A percentile compares a stretch with the other conserved stretches of the same genome.
Evolutionary conservation across 2,888 invertebrate genomes (phyloP).

Genomic region (Cephalotes varians): DNA sequence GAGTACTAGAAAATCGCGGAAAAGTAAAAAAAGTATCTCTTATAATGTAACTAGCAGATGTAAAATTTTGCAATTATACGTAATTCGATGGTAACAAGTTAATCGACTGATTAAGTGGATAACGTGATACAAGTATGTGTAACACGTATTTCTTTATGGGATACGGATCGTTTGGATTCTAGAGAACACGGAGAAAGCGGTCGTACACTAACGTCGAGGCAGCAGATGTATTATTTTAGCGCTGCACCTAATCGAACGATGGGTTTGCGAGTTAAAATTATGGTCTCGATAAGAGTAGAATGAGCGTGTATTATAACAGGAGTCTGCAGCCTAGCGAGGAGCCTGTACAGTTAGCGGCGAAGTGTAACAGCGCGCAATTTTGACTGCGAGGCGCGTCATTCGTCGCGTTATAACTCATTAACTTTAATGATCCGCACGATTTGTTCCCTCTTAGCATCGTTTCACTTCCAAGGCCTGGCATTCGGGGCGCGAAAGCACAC

Average conservation of each 20-base stretch:
- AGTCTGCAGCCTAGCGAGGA: neutral
- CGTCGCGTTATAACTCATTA: constrained; percentile 39
- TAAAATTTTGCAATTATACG: neutral
- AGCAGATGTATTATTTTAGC: constrained; percentile 27
- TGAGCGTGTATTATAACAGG: neutral
- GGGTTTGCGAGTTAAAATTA: constrained; percentile 17
- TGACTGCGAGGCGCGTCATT: constrained; percentile 20
- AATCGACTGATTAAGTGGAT: neutral
- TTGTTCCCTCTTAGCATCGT: constrained; percentile 23
- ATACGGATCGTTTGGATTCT: constrained; percentile 16
- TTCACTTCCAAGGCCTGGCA: constrained; percentile 52
- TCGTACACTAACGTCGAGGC: neutral
- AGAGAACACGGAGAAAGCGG: constrained; percentile 25
- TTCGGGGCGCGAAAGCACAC: constrained; percentile 67
- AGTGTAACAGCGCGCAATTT: constrained; percentile 30
- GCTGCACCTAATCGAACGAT: constrained; percentile 24
- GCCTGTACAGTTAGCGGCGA: constrained; percentile 5
- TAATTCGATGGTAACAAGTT: neutral
- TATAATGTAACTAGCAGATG: neutral
- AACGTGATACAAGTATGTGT: neutral
- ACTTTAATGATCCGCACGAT: constrained; percentile 49
- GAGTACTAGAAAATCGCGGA: neutral
- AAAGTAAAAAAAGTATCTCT: neutral
- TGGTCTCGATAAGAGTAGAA: constrained; percentile 25
- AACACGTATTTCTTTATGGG: constrained; percentile 4